phyloP scores from a whole-genome alignment of 2,888 invertebrate genomes.

The Phanerotoma sp. region DNA sequence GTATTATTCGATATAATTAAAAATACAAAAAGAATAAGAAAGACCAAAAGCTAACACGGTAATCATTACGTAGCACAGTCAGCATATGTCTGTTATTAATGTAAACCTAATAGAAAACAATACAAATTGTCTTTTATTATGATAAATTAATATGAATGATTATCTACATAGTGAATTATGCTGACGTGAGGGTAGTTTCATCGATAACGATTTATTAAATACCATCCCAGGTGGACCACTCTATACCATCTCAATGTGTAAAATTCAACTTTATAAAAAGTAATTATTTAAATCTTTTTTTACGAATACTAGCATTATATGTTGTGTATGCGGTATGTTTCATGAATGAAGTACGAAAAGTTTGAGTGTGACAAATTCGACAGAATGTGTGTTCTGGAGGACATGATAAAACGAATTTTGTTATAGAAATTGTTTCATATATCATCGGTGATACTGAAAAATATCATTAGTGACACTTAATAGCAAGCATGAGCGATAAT shows the following conservation, averaged over 20 bases:
- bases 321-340: no score
- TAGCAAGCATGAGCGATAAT: constrained; percentile 20
- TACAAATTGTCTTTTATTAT: constrained; percentile 27
- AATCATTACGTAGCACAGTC: constrained; percentile 36
- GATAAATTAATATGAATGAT: constrained; percentile 15
- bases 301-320: no score
- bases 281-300: neutral
- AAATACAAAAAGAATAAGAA: no score
- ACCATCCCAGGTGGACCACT: constrained; percentile 36
- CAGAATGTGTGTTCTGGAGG: neutral
- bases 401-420: constrained; percentile 1
- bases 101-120: constrained; percentile 25
- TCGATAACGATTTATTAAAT: constrained; percentile 48
- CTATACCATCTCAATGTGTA: constrained; percentile 1
- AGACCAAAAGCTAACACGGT: constrained; percentile 39
- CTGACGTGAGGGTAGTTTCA: constrained; percentile 37
- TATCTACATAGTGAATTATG: constrained; percentile 16
- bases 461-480: constrained; percentile 25
- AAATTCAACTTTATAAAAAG: neutral
- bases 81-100: constrained; percentile 34
- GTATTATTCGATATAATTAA: no score
- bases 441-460: neutral
- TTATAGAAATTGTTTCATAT: constrained; percentile 6
- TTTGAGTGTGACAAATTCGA: neutral
- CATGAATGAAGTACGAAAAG: no score